A percentile compares a stretch with the other conserved stretches of the same genome.
These are phyloP conservation scores for Galaxea fascicularis DNA, from an alignment of 92 coral and sea anemone species.

Conservation along the genomic window DNA sequence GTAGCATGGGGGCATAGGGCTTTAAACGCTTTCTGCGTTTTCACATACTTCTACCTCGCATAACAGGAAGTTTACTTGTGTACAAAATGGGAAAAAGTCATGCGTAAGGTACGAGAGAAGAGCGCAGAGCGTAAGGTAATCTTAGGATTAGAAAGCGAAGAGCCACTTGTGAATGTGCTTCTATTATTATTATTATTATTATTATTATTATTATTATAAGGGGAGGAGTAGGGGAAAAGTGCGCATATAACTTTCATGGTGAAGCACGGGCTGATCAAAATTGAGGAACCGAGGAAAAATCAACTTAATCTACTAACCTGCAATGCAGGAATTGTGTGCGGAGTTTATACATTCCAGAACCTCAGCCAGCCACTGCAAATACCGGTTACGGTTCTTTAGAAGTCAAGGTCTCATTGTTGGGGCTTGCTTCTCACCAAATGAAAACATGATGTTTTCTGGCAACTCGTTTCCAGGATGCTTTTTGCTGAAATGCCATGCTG, in stretches of 20 bases:
- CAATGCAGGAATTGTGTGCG: slow-evolving; percentile 38
- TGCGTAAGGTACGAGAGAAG: background rate
- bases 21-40: too few species aligned
- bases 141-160: too few species aligned
- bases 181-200: too few species aligned
- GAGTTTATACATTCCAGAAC: slow-evolving; percentile 50
- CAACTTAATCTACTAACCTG: slow-evolving; percentile 24
- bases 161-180: too few species aligned
- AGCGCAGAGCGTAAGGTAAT: background rate
- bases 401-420: slow-evolving; percentile 6
- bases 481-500: slow-evolving; percentile 11
- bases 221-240: background rate
- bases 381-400: background rate
- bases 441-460: slow-evolving; percentile 5
- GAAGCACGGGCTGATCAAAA: background rate
- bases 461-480: slow-evolving; percentile 43
- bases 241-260: background rate
- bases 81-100: background rate
- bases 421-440: slow-evolving; percentile 9
- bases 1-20: background rate
- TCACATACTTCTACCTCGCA: too few species aligned
- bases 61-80: too few species aligned
- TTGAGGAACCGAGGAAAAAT: too few species aligned
- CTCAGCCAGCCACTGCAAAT: slow-evolving; percentile 49
- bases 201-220: too few species aligned